These are phyloP conservation scores for Sepioteuthis lessoniana DNA, from an alignment of 2,888 invertebrate species.

Conservation along the genomic window DNA sequence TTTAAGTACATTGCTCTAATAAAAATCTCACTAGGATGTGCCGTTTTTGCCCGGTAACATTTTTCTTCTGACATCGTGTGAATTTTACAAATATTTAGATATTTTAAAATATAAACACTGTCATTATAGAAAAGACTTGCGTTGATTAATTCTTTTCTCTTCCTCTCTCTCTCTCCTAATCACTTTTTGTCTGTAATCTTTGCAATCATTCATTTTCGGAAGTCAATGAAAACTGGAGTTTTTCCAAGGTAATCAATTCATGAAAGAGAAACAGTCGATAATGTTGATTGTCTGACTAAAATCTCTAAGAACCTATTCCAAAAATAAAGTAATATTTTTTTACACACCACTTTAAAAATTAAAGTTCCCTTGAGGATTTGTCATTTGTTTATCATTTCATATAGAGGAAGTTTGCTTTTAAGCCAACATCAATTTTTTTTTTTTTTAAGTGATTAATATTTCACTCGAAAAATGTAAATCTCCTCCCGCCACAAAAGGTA, in stretches of 20 bases:
- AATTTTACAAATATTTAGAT: no score
- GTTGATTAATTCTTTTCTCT: background rate
- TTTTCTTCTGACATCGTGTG: no score
- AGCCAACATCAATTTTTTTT: no score
- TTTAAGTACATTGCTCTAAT: no score
- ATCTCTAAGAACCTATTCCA: background rate
- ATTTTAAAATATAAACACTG: no score
- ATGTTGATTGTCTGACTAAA: constrained; percentile 33
- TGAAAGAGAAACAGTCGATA: background rate
- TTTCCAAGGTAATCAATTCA: constrained; percentile 9
- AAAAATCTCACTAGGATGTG: no score
- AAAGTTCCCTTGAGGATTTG: background rate
- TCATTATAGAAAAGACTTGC: background rate
- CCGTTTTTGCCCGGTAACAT: no score
- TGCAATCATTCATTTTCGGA: background rate
- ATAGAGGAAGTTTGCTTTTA: background rate
- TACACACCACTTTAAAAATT: background rate
- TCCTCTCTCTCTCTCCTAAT: background rate
- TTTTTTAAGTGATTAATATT: no score
- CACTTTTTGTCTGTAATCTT: background rate
- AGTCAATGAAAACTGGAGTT: background rate
- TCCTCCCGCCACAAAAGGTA: no score
- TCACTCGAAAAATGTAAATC: no score
- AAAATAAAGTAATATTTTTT: background rate
- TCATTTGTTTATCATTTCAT: background rate